Conservation (phyloP, 2,888 invertebrate species). For the Philopedon plagiatum region DNA sequence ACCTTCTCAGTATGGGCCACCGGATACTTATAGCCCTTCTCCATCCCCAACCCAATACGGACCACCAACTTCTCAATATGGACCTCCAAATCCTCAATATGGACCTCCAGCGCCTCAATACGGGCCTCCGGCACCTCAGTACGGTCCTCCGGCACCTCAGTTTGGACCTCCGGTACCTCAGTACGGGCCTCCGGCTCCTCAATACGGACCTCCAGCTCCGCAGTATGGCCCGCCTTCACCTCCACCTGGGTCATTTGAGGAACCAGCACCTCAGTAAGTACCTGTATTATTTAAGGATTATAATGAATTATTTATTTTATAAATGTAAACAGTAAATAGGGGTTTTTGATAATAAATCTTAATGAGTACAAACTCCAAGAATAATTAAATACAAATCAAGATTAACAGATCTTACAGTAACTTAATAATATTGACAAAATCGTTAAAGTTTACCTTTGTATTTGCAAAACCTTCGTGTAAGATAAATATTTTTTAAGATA, state of each 20-base stretch:
- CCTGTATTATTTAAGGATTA: background rate
- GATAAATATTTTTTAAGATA: too few species aligned
- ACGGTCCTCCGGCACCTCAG: conserved; percentile 62
- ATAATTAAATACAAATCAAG: too few species aligned
- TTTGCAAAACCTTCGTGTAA: too few species aligned
- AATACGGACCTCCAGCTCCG: conserved; percentile 55
- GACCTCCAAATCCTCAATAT: conserved; percentile 56
- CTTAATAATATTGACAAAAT: too few species aligned
- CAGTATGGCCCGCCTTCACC: conserved; percentile 57
- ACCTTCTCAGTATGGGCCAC: conserved; percentile 60
- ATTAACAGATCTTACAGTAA: too few species aligned
- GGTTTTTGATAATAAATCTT: too few species aligned
- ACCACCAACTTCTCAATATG: conserved; percentile 42
- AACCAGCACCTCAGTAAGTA: conserved; percentile 45
- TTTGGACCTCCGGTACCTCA: conserved; percentile 58
- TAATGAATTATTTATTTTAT: too few species aligned
- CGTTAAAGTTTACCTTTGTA: too few species aligned
- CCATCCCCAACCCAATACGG: conserved; percentile 54
- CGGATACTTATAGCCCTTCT: conserved; percentile 57
- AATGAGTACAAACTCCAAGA: too few species aligned
- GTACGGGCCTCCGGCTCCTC: conserved; percentile 63
- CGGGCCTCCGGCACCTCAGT: conserved; percentile 33
- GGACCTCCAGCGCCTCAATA: conserved; percentile 45
- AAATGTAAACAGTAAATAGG: too few species aligned
- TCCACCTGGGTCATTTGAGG: conserved; percentile 35